These are phyloP conservation scores for Uromys caudimaculatus DNA, from an alignment of 2,797 vertebrate genomes.

Conservation along the genomic window DNA sequence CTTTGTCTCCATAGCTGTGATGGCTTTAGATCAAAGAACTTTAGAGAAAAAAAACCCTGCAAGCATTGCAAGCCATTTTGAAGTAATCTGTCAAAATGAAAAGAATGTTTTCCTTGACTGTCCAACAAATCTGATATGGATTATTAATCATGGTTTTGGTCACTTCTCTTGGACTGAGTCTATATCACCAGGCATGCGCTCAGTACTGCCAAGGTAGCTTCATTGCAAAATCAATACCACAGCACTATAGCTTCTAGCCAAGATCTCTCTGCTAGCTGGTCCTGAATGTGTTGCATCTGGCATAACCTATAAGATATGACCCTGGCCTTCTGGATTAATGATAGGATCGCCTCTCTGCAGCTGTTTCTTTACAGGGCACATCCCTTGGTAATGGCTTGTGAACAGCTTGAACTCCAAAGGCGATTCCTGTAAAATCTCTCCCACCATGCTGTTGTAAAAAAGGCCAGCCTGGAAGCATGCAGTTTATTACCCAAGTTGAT, in stretches of 20 bases:
- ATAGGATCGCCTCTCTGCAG: slow-evolving; percentile 10
- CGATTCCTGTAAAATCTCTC: slow-evolving; percentile 46
- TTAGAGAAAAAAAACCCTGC: background rate
- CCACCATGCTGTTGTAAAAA: background rate
- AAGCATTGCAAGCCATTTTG: background rate
- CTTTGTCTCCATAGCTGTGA: background rate
- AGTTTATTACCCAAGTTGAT: slow-evolving; percentile 42
- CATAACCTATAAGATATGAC: background rate
- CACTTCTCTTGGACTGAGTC: background rate
- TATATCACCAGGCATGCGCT: background rate
- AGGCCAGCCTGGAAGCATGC: slow-evolving; percentile 40
- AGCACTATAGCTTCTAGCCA: background rate
- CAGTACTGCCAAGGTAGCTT: background rate
- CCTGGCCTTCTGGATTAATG: slow-evolving; percentile 51
- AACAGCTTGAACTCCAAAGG: slow-evolving; percentile 65
- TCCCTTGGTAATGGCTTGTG: slow-evolving; percentile 37
- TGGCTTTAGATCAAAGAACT: background rate
- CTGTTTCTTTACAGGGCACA: slow-evolving; percentile 25
- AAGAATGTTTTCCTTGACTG: background rate
- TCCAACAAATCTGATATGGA: background rate
- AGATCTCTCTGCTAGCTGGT: background rate
- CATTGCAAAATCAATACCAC: slow-evolving; percentile 41
- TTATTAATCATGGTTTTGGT: slow-evolving; percentile 21
- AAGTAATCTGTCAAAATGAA: slow-evolving; percentile 35
- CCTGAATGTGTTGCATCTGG: background rate